phyloP scores from a whole-genome alignment of 2,113 vertebrate genomes.

The Platycercus adscitus region DNA sequence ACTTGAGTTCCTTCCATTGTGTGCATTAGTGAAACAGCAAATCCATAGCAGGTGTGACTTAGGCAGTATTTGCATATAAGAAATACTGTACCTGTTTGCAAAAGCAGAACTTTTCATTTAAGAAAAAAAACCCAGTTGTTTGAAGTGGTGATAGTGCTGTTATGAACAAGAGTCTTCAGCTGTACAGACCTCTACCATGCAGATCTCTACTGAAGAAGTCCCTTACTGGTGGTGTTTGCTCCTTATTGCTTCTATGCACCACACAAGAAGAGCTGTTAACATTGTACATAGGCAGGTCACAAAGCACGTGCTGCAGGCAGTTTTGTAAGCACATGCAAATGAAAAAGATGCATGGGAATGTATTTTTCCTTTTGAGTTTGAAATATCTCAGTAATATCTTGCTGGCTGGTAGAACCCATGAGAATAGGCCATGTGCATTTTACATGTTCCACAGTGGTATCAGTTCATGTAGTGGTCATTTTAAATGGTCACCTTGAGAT shows the following conservation, averaged over 20 bases:
- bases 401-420: not conserved
- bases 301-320: not conserved
- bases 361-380: not conserved
- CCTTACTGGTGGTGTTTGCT: not conserved
- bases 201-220: not conserved
- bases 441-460: not conserved
- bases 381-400: not conserved
- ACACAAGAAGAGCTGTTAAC: accelerated
- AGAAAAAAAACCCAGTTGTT: not conserved
- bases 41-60: not conserved
- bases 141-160: not conserved
- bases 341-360: not conserved
- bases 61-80: not conserved
- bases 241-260: not conserved
- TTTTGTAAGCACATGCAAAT: not conserved
- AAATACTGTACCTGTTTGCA: not conserved
- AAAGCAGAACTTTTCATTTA: not conserved
- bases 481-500: conserved; percentile 22
- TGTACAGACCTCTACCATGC: not conserved
- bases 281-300: accelerated
- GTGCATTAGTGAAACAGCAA: not conserved
- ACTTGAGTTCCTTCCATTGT: not conserved
- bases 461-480: not conserved
- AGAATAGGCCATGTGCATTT: not conserved
- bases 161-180: not conserved